Evolutionary conservation across 2,113 vertebrate species (phyloP).

Genomic region (Ctenomys sociabilis): DNA sequence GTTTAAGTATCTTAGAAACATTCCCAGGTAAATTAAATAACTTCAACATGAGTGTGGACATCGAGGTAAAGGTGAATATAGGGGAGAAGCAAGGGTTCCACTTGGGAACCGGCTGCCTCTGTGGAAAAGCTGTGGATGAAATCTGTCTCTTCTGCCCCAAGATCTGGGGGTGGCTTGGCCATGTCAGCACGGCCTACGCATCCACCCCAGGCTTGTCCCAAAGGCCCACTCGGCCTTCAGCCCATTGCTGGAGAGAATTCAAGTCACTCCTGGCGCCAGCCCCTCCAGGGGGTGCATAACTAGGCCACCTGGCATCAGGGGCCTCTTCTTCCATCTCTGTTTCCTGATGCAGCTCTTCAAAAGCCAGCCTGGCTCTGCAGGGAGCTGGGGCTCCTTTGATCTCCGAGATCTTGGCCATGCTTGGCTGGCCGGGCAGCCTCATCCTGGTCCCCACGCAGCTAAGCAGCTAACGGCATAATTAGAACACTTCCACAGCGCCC

Average conservation of each 20-base stretch:
- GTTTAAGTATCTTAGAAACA: neutral
- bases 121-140: neutral
- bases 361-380: constrained; percentile 49
- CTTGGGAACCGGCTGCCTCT: neutral
- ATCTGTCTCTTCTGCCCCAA: neutral
- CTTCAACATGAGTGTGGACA: neutral
- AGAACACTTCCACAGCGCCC: constrained; percentile 13
- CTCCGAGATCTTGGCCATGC: neutral
- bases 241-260: constrained; percentile 30
- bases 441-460: constrained; percentile 42
- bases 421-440: neutral
- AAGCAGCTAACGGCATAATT: constrained; percentile 36
- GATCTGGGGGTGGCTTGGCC: neutral
- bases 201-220: neutral
- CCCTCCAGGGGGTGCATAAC: constrained; percentile 46
- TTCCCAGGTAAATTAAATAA: neutral
- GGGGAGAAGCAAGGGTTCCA: neutral
- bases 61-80: neutral
- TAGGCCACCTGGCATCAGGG: constrained; percentile 40
- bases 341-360: constrained; percentile 17
- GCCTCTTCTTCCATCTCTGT: neutral
- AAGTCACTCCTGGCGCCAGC: neutral
- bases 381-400: constrained; percentile 39
- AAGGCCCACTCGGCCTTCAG: constrained; percentile 45
- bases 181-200: neutral